A percentile compares a stretch with the other conserved stretches of the same genome.
Evolutionary conservation across 2,113 vertebrate species (phyloP).

Genomic region (Salminus brasiliensis): DNA sequence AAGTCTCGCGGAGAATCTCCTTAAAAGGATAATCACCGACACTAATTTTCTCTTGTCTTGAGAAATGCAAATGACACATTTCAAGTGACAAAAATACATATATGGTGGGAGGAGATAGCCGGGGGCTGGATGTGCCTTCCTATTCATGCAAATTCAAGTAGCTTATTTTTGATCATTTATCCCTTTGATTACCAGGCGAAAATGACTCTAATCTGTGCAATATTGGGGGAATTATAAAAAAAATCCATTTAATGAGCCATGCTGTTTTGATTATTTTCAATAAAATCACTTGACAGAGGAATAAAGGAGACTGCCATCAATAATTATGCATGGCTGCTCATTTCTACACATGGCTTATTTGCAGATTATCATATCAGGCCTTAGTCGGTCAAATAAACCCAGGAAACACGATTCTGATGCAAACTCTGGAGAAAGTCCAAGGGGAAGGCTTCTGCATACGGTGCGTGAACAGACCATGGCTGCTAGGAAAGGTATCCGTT

Average conservation of each 20-base stretch:
- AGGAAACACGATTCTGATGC: background rate
- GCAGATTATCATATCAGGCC: background rate
- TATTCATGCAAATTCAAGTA: constrained; percentile 19
- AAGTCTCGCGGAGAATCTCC: background rate
- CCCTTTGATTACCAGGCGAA: constrained; percentile 45
- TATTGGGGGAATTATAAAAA: constrained; percentile 42
- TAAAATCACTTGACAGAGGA: constrained; percentile 40
- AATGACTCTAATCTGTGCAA: constrained; percentile 44
- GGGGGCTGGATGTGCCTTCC: constrained; percentile 22
- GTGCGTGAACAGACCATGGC: background rate
- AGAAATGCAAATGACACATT: constrained; percentile 46
- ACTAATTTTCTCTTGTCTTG: constrained; percentile 45
- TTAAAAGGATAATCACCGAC: constrained; percentile 30
- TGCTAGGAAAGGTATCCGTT: background rate
- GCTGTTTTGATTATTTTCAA: constrained; percentile 45
- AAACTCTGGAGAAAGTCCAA: background rate
- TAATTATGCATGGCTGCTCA: constrained; percentile 37
- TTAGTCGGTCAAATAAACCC: background rate
- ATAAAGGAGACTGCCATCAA: constrained; percentile 42
- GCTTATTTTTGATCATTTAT: constrained; percentile 46
- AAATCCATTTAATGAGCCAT: constrained; percentile 43
- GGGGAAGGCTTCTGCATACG: background rate
- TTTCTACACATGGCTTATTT: constrained; percentile 26
- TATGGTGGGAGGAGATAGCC: constrained; percentile 47
- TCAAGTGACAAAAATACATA: constrained; percentile 49